Evolutionary conservation across 92 coral and sea anemone genomes (phyloP), one percentile per base, ranked within the genome.

Genomic region (Pocillopora grandis): DNA sequence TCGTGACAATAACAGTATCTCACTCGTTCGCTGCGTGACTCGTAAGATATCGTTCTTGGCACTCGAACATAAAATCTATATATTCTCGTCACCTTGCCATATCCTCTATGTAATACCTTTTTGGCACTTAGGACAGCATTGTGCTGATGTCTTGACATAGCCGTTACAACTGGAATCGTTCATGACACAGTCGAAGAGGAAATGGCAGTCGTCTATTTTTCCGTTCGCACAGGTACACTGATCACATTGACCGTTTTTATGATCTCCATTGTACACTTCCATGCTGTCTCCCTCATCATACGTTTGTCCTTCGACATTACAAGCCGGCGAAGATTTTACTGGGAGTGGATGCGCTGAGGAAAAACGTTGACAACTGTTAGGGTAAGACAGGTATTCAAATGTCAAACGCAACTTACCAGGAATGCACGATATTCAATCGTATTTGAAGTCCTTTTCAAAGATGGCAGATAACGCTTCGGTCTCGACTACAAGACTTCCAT

Each of bases 81-180:
- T 42, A 3, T 42, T 42, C 52, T 42, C 52, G 52, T 7, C 52
- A 1, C 1, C 2, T 69, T 48, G 19, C 2, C 1, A 23, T 2
- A 69, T 0, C 74, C 36, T 23, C 74, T 15, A n/a, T 58, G 1
- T 65, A 10, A 42, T 63, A 83, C 86, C 86, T 83, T 35, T 27
- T 14, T 73, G 65, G 27, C 86, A 83, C 2, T 33, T 10, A 15
- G 86, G 86, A 56, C 86, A 83, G 20, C 86, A 83, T 17, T 83
- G 86, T 3, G n/a, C 74, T 1, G 72, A 73, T n/a, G 13, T 48
- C 63, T 74, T 62, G 20, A 23, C 10, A 63, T 83, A 83, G 18
- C 86, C 62, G 15, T 82, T 21, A 72, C 86, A 83, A 11, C 58
- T 75, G 37, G 86, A 74, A 52, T 83, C 80, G 62, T 83, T 83